These are phyloP conservation scores for Dryadula phaetusa DNA, from an alignment of 2,888 invertebrate genomes.

Conservation along the genomic window DNA sequence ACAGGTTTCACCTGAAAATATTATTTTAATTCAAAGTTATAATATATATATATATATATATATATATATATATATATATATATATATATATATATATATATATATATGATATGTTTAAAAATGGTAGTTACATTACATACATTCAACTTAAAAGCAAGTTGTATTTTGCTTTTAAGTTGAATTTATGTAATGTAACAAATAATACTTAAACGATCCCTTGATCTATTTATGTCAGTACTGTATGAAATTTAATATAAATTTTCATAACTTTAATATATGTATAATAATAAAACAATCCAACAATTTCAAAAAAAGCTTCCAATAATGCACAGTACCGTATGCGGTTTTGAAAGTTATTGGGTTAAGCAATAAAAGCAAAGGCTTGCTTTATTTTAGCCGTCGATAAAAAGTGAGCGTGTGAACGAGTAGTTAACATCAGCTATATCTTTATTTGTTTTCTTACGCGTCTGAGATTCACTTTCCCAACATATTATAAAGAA, in stretches of 20 bases:
- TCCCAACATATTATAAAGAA: conserved; percentile 8
- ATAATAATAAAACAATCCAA: not conserved
- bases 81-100: no score
- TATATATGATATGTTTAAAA: no score
- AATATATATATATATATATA: no score
- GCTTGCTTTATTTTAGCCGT: conserved; percentile 30
- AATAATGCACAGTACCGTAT: conserved; percentile 36
- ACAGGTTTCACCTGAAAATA: not conserved
- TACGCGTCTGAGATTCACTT: not conserved
- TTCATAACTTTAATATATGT: no score
- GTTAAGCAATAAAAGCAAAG: conserved; percentile 36
- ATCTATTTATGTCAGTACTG: no score
- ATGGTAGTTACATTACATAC: no score
- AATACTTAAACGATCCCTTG: no score
- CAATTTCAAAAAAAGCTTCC: not conserved
- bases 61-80: no score
- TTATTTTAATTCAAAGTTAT: not conserved
- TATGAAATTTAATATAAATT: no score
- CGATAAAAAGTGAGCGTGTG: conserved; percentile 43
- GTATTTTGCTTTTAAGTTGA: no score
- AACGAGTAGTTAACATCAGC: conserved; percentile 30
- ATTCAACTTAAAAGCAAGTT: no score
- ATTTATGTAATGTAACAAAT: no score
- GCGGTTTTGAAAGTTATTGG: conserved; percentile 39
- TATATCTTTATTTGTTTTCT: conserved; percentile 25